These are phyloP conservation scores for Heliconius hortense DNA, from an alignment of 2,888 invertebrate species.

Conservation along the genomic window DNA sequence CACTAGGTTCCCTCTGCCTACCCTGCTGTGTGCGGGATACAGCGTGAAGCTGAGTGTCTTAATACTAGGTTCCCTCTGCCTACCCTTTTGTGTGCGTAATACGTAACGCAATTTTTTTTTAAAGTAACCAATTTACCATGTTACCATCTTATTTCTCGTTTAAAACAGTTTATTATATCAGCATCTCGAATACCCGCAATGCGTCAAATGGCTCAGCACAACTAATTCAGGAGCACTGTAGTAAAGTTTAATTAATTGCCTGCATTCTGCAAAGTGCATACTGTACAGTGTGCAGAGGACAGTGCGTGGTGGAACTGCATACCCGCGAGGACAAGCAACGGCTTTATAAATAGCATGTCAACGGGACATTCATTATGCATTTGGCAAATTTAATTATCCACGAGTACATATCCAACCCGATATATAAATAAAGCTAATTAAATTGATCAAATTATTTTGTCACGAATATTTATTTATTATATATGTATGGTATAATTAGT, in stretches of 20 bases:
- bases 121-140: too few relatives aligned
- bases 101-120: too few relatives aligned
- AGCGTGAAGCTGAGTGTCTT: too few relatives aligned
- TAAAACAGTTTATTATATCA: neutral
- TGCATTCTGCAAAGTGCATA: conserved; percentile 24
- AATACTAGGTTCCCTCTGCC: neutral
- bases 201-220: conserved; percentile 37
- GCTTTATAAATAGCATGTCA: conserved; percentile 32
- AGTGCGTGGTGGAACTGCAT: neutral
- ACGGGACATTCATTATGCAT: conserved; percentile 35
- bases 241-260: conserved; percentile 41
- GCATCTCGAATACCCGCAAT: conserved; percentile 33
- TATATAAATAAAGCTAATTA: conserved; percentile 8
- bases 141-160: neutral
- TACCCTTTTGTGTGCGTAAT: neutral
- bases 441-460: neutral
- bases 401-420: neutral
- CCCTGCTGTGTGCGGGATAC: too few relatives aligned
- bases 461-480: neutral
- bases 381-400: conserved; percentile 27
- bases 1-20: too few relatives aligned
- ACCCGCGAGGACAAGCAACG: conserved; percentile 10
- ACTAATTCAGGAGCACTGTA: conserved; percentile 38
- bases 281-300: neutral
- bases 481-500: too few relatives aligned